Evolutionary conservation across 2,888 invertebrate genomes (phyloP), one percentile per base, ranked within the genome.

Genomic region (Neocrepidodera transversa): DNA sequence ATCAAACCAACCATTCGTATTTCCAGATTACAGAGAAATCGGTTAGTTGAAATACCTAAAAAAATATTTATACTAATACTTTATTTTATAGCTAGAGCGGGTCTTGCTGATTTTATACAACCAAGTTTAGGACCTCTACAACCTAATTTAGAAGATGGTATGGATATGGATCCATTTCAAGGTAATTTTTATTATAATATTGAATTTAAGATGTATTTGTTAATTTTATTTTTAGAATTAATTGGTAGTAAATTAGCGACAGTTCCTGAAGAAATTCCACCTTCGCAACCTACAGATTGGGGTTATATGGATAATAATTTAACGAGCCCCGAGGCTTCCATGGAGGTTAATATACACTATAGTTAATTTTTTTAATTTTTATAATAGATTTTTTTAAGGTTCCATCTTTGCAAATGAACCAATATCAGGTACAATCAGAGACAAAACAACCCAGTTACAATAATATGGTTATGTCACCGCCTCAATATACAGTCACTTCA

Each of bases 71-170:
- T 23, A 23, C 6, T 23, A 23, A 23, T n/a, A 30, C 18, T 51
- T 36, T 42, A 35, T 49, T 58, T 69, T 81, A 32, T 79, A 92
- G 93, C 92, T 49, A 87, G 91, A 78, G 92, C 93, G 53, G 91
- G 91, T 73, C 85, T 93, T 76, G 95, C 97, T 47, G 97, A 99
- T 82, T 95, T 98, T 76, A 97, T 99, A 79, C 99, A 99, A 82
- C 99, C 99, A 51, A 97, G 97, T 77, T 86, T 99, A 74, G 92
- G 96, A 35, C 96, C 97, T 53, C 83, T 99, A 62, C 98, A 99
- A 81, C 98, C 99, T 65, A 95, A 94, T 82, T 85, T 97, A 74
- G 95, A 96, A 76, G 95, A 95, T 81, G 93, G 93, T 80, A 94
- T 94, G 92, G 94, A 94, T 75, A 91, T 91, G 63, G 90, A 93